Evolutionary conservation across 2,888 invertebrate genomes (phyloP), one percentile per base, ranked within the genome.

Genomic region (Lissonota sp.): DNA sequence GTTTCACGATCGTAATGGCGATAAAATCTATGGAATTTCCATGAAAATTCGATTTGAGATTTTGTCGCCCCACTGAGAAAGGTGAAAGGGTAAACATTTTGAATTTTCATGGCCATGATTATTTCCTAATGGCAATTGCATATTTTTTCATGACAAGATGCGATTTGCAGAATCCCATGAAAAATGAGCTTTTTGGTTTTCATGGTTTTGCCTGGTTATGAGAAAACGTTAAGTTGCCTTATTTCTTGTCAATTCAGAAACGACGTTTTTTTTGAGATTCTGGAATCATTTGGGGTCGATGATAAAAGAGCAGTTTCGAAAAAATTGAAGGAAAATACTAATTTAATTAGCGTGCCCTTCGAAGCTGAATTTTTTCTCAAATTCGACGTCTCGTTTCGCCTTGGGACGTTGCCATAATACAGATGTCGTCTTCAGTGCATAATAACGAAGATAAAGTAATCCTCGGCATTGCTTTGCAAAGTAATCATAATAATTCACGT

Each of bases 401-500:
- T 26, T 26, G 26, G 26, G 26, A 26, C 26, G 26, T 26, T 26
- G n/a, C n/a, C 3, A 14, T 46, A 8, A 42, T 49, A 66, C 72
- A 66, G 51, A 53, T 14, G 7, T 14, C 42, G 16, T 60, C 51
- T 10, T 10, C 46, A 66, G 26, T 66, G 8, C 42, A 67, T 70
- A 63, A 63, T 72, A 51, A 70, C 64, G 26, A 16, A 37, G 46
- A 69, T 49, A 70, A 73, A 12, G 40, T 70, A 64, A 73, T 70
- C 40, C 60, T 64, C 69, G 63, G 76, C 72, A 39, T 53, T 69
- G 53, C 77, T 63, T 77, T 44, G 64, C 49, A 60, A 51, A 60
- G 58, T 71, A 70, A 58, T 16, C 64, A 77, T 66, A 71, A 83
- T 77, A 78, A 80, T 77, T 74, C 70, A 66, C 80, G 66, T 53